These are phyloP conservation scores for Apamea epomidion DNA, from an alignment of 2,888 invertebrate species.

Conservation along the genomic window DNA sequence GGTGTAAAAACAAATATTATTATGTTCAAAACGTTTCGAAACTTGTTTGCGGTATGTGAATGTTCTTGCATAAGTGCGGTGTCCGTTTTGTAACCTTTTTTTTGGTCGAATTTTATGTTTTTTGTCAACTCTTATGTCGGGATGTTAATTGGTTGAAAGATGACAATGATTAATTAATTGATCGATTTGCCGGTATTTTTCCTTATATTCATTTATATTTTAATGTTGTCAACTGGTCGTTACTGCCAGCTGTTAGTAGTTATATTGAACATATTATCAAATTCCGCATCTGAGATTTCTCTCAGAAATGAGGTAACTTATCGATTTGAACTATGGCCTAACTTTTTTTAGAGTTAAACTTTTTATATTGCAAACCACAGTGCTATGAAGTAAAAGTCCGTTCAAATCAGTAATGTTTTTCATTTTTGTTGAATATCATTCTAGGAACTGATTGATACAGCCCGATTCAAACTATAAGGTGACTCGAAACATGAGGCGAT, in stretches of 20 bases:
- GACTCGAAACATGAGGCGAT: too few species aligned
- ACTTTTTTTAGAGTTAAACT: not conserved
- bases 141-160: constrained; percentile 22
- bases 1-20: constrained; percentile 43
- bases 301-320: not conserved
- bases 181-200: constrained; percentile 16
- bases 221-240: not conserved
- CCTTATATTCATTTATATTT: not conserved
- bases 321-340: not conserved
- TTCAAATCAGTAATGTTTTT: not conserved
- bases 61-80: constrained; percentile 31
- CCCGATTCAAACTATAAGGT: too few species aligned
- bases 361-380: not conserved
- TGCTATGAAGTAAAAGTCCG: not conserved
- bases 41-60: constrained; percentile 24
- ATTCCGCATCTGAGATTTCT: not conserved
- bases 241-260: not conserved
- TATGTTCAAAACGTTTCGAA: constrained; percentile 21
- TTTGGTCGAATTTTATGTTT: constrained; percentile 1
- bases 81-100: constrained; percentile 2
- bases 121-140: not conserved
- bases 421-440: not conserved
- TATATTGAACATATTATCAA: not conserved
- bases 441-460: not conserved
- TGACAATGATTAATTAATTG: constrained; percentile 38